Conservation (phyloP, 2,797 vertebrate genomes). For the Acanthurus tractus region DNA sequence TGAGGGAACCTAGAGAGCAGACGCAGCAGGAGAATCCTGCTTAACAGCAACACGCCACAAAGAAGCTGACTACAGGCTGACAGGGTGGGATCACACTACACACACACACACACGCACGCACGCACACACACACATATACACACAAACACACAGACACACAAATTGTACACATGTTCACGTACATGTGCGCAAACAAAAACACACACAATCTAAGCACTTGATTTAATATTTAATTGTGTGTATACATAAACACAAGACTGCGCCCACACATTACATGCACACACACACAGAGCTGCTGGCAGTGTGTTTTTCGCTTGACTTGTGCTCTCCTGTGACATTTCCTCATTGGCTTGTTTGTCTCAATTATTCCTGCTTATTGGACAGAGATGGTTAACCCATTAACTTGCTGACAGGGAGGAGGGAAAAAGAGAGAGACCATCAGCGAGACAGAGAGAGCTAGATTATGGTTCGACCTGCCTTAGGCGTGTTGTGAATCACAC, state of each 20-base stretch:
- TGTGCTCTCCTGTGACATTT: conserved; percentile 82
- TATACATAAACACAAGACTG: conserved; percentile 25
- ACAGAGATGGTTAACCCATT: conserved; percentile 80
- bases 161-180: conserved; percentile 10
- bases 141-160: conserved; percentile 15
- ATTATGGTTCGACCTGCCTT: conserved; percentile 66
- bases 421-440: conserved; percentile 17
- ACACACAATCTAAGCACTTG: conserved; percentile 26
- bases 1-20: conserved; percentile 63
- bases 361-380: conserved; percentile 83
- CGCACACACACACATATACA: conserved; percentile 19
- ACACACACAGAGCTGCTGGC: conserved; percentile 66
- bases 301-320: conserved; percentile 75
- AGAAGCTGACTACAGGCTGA: conserved; percentile 58
- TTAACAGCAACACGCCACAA: conserved; percentile 56
- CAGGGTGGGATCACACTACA: conserved; percentile 37
- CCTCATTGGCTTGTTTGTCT: conserved; percentile 84
- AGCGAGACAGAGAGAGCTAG: conserved; percentile 32
- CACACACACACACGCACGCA: conserved; percentile 23
- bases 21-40: conserved; percentile 71
- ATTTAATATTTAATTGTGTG: conserved; percentile 68
- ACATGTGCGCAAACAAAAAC: conserved; percentile 20
- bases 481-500: conserved; percentile 74
- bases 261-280: conserved; percentile 10
- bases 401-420: conserved; percentile 67